Conservation (phyloP, 1,140 invertebrate genomes). For the Triops longicaudatus region DNA sequence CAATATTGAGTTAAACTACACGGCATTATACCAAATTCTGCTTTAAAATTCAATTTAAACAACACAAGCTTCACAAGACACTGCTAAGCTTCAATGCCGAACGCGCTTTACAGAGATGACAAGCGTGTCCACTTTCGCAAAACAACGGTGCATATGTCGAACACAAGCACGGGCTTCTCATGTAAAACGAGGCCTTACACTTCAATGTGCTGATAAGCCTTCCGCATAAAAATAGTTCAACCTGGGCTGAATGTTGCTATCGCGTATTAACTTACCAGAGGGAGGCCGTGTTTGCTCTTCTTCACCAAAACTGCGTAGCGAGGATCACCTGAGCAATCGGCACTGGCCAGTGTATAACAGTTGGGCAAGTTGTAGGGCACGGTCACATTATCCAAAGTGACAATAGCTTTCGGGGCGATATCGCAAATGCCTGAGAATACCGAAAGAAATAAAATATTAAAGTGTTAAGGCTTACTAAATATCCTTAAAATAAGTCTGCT, state of each 20-base stretch:
- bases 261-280: constrained; percentile 10
- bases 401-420: constrained; percentile 27
- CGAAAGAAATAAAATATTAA: background rate
- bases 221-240: too few relatives aligned
- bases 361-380: constrained; percentile 25
- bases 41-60: too few relatives aligned
- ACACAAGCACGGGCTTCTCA: too few relatives aligned
- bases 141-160: too few relatives aligned
- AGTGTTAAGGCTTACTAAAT: background rate
- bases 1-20: background rate
- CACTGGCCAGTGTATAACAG: constrained; percentile 31
- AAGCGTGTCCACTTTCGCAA: too few relatives aligned
- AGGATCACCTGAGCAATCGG: constrained; percentile 28
- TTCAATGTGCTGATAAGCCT: too few relatives aligned
- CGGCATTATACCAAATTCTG: too few relatives aligned
- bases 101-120: too few relatives aligned
- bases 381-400: constrained; percentile 31
- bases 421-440: constrained; percentile 23
- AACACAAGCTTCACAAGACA: too few relatives aligned
- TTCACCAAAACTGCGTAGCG: constrained; percentile 32
- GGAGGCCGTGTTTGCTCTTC: constrained; percentile 22
- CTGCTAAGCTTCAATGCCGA: too few relatives aligned
- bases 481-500: constrained; percentile 15
- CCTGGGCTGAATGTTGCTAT: background rate
- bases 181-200: too few relatives aligned